Percentiles rank a stretch among this genome's conserved stretches.
These are phyloP conservation scores for Cydia pomonella DNA, from an alignment of 1,140 invertebrate species.

Conservation along the genomic window DNA sequence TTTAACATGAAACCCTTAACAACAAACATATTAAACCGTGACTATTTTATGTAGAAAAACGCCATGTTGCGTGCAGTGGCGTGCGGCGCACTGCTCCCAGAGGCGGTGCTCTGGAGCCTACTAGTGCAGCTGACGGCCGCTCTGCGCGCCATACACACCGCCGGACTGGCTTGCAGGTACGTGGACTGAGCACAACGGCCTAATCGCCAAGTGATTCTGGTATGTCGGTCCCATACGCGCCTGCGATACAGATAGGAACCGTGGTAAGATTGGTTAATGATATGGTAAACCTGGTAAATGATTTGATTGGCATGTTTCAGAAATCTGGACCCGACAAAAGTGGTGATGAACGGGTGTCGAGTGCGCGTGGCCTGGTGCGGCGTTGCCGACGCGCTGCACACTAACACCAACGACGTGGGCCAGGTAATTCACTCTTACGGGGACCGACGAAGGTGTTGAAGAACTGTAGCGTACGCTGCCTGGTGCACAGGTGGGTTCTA, in stretches of 20 bases:
- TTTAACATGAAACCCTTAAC: no score
- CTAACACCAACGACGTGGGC: conserved; percentile 49
- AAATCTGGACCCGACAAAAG: conserved; percentile 94
- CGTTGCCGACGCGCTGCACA: conserved; percentile 55
- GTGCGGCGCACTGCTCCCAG: conserved; percentile 89
- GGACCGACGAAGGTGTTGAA: no score
- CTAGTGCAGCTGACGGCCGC: conserved; percentile 98
- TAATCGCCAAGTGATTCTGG: neutral
- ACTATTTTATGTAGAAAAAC: conserved; percentile 83
- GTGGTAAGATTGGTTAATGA: no score
- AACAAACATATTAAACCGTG: neutral
- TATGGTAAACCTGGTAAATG: no score
- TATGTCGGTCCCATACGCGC: no score
- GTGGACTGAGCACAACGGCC: neutral
- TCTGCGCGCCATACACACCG: conserved; percentile 93
- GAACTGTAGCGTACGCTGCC: no score
- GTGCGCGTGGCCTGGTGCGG: conserved; percentile 83
- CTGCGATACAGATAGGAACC: no score
- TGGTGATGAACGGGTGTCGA: conserved; percentile 88
- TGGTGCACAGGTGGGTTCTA: no score
- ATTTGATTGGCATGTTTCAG: conserved; percentile 62
- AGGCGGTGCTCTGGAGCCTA: conserved; percentile 96
- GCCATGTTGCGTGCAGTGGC: conserved; percentile 84
- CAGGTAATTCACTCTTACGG: conserved; percentile 50
- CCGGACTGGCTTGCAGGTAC: conserved; percentile 86